Evolutionary conservation across 1,140 invertebrate species (phyloP).

Genomic region (Musca vetustissima): DNA sequence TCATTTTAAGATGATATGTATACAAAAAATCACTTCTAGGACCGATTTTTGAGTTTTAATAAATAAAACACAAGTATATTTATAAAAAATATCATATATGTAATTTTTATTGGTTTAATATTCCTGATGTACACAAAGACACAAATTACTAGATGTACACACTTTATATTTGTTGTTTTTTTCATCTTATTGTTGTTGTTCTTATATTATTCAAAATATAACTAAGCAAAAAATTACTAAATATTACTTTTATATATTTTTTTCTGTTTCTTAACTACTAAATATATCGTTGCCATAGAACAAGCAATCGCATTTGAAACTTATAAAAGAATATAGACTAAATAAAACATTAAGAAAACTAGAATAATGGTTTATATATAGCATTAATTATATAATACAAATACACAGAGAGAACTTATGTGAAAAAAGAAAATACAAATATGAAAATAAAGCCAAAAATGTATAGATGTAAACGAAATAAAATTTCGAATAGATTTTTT

Average conservation of each 20-base stretch:
- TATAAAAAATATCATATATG: neutral
- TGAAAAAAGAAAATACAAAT: neutral
- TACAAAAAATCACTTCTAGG: no score
- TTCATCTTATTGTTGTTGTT: neutral
- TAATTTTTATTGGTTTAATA: slow-evolving; percentile 17
- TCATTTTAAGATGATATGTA: no score
- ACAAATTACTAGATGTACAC: slow-evolving; percentile 13
- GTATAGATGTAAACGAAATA: neutral
- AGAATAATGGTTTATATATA: no score
- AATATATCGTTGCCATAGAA: no score
- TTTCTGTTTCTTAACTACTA: neutral
- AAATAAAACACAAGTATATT: neutral
- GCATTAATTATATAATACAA: no score
- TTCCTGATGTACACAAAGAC: slow-evolving; percentile 18
- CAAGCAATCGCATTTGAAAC: no score
- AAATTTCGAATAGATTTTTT: neutral
- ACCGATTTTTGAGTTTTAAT: no score
- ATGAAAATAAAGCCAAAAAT: no score
- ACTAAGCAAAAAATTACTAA: neutral
- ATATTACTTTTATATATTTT: neutral
- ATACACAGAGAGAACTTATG: neutral
- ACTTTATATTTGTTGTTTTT: neutral
- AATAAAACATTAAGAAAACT: no score
- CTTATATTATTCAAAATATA: neutral
- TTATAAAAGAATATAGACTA: no score